These are phyloP conservation scores for Coremacera marginata DNA, from an alignment of 2,888 invertebrate genomes.

Conservation along the genomic window DNA sequence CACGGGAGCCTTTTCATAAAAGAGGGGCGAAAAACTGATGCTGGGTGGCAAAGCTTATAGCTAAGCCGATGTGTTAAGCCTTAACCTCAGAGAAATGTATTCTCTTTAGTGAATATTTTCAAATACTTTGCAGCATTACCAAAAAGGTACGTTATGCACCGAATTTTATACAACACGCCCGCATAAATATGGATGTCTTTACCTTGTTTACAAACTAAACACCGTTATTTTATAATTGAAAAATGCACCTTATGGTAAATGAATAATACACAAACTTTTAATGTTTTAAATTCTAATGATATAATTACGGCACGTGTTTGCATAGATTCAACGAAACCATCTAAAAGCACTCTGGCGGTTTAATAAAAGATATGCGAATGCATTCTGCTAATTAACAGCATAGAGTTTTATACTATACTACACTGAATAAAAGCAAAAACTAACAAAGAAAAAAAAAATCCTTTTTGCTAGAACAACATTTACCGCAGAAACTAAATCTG, in stretches of 20 bases:
- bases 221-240: too few relatives aligned
- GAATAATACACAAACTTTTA: background rate
- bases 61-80: too few relatives aligned
- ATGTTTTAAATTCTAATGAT: slow-evolving; percentile 8
- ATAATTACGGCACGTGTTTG: slow-evolving; percentile 20
- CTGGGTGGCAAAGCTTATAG: too few relatives aligned
- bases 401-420: slow-evolving; percentile 26
- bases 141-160: too few relatives aligned
- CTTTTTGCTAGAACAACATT: background rate
- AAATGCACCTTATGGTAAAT: background rate
- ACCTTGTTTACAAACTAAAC: too few relatives aligned
- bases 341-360: slow-evolving; percentile 13
- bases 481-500: slow-evolving; percentile 1
- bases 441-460: slow-evolving; percentile 16
- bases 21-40: too few relatives aligned
- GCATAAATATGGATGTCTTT: too few relatives aligned
- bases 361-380: slow-evolving; percentile 36
- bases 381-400: slow-evolving; percentile 46
- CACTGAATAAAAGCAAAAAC: slow-evolving; percentile 27
- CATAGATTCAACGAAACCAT: slow-evolving; percentile 16
- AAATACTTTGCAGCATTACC: too few relatives aligned
- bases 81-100: too few relatives aligned
- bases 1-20: too few relatives aligned
- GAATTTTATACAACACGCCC: too few relatives aligned
- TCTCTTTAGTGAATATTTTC: too few relatives aligned